Percentiles rank a stretch among this genome's conserved stretches.
Conservation (phyloP, 2,113 vertebrate genomes). For the Lathamus discolor region DNA sequence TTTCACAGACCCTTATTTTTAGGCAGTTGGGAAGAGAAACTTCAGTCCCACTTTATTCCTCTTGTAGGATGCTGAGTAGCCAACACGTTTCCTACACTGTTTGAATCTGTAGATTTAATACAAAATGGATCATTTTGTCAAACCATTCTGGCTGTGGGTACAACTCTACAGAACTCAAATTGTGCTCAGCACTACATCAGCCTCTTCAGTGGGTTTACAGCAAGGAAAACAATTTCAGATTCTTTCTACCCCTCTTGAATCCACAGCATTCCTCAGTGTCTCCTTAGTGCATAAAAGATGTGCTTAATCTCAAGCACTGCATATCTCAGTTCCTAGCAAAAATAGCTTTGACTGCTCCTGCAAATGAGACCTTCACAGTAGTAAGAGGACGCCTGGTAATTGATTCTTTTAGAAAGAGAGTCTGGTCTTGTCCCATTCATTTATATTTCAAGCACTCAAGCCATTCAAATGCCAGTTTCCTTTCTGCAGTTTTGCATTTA, state of each 20-base stretch:
- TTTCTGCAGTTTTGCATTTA: not conserved
- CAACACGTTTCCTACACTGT: not conserved
- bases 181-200: not conserved
- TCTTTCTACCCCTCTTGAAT: not conserved
- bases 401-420: constrained; percentile 26
- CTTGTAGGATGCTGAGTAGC: not conserved
- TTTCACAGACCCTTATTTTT: not conserved
- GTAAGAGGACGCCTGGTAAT: constrained; percentile 12
- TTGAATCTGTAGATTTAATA: not conserved
- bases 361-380: not conserved
- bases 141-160: not conserved
- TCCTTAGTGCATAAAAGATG: not conserved
- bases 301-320: not conserved
- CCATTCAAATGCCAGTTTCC: not conserved
- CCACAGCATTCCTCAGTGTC: not conserved
- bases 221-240: not conserved
- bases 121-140: not conserved
- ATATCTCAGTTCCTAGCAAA: not conserved
- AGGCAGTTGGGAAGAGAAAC: not conserved
- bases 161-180: not conserved
- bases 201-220: not conserved
- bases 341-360: not conserved
- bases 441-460: constrained; percentile 15
- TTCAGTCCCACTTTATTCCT: not conserved
- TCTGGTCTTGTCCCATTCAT: constrained; percentile 16